Evolutionary conservation across 2,797 vertebrate genomes (phyloP).

Genomic region (Serranus cabrilla): DNA sequence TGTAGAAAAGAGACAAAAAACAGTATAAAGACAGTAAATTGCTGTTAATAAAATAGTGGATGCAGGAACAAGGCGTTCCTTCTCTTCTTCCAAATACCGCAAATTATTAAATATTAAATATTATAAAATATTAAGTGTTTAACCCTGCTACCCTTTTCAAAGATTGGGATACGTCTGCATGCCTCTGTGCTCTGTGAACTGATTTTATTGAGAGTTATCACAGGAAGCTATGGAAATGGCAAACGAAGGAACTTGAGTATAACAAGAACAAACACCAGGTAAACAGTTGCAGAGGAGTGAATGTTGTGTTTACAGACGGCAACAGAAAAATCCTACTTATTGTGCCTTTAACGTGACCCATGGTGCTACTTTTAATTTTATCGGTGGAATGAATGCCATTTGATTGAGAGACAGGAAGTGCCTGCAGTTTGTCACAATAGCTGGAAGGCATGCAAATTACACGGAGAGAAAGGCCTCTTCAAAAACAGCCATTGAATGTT

Average conservation of each 20-base stretch:
- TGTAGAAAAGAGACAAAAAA: background rate
- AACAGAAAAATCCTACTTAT: too few relatives aligned
- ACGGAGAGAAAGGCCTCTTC: slow-evolving; percentile 14
- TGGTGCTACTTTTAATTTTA: background rate
- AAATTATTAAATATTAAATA: background rate
- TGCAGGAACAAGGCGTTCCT: background rate
- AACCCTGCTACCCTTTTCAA: background rate
- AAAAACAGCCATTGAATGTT: slow-evolving; percentile 19
- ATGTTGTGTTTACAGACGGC: too few relatives aligned
- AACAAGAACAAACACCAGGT: too few relatives aligned
- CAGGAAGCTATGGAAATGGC: too few relatives aligned
- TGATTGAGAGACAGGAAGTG: slow-evolving; percentile 9
- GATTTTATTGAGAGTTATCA: background rate
- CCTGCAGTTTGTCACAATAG: background rate
- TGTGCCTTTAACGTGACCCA: background rate
- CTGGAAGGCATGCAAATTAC: slow-evolving; percentile 18
- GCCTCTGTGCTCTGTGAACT: background rate
- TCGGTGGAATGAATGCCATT: background rate
- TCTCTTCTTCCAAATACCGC: background rate
- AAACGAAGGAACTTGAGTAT: too few relatives aligned
- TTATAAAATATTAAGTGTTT: slow-evolving; percentile 17
- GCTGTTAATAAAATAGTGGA: background rate
- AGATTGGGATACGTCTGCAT: background rate
- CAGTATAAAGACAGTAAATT: background rate
- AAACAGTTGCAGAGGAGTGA: too few relatives aligned